These are phyloP conservation scores for Urechis unicinctus DNA, from an alignment of 2,888 invertebrate genomes.

Conservation along the genomic window DNA sequence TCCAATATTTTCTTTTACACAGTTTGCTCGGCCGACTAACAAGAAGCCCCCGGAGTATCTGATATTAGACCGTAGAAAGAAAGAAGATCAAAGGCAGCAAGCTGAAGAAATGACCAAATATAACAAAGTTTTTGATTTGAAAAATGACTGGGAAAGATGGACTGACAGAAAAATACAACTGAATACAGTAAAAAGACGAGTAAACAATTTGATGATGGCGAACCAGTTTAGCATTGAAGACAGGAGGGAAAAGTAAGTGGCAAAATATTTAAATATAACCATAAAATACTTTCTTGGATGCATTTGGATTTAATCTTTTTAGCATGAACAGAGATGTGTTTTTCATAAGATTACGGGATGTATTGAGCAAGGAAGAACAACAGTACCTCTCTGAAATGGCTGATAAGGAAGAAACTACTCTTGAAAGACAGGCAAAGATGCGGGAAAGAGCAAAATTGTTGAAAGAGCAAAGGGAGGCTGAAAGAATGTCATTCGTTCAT, in stretches of 20 bases:
- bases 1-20: too few relatives aligned
- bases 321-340: neutral
- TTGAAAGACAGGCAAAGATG: slow-evolving; percentile 49
- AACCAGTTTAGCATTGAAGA: slow-evolving; percentile 39
- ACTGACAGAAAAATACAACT: slow-evolving; percentile 41
- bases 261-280: neutral
- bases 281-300: neutral
- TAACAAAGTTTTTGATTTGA: slow-evolving; percentile 36
- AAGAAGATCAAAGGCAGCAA: slow-evolving; percentile 34
- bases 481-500: slow-evolving; percentile 42
- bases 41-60: slow-evolving; percentile 39
- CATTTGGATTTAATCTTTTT: neutral
- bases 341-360: slow-evolving; percentile 28
- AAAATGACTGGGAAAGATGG: slow-evolving; percentile 44
- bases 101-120: slow-evolving; percentile 33
- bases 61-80: slow-evolving; percentile 35
- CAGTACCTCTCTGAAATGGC: slow-evolving; percentile 40
- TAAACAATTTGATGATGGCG: slow-evolving; percentile 31
- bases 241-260: slow-evolving; percentile 39
- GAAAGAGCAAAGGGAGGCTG: slow-evolving; percentile 44
- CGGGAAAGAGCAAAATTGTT: slow-evolving; percentile 43
- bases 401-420: slow-evolving; percentile 40
- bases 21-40: slow-evolving; percentile 41
- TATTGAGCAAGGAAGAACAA: slow-evolving; percentile 38
- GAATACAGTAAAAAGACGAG: slow-evolving; percentile 34